phyloP scores from a whole-genome alignment of 2,797 vertebrate genomes.

The Arrhamphus sclerolepis region DNA sequence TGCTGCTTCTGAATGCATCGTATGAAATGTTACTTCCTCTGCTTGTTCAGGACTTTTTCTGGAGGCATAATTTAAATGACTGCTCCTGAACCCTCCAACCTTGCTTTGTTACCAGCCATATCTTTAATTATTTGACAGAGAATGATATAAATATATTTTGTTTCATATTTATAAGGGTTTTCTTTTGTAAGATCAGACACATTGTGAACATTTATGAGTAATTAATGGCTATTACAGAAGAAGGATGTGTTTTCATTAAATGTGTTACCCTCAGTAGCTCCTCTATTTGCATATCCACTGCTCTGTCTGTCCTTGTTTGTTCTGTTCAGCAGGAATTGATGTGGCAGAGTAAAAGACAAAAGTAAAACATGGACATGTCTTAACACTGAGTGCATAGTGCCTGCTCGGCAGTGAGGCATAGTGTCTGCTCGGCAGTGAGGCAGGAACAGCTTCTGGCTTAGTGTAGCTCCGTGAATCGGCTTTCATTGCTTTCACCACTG shows the following conservation, averaged over 20 bases:
- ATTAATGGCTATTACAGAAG: slow-evolving; percentile 33
- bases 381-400: slow-evolving; percentile 54
- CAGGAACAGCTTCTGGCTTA: slow-evolving; percentile 79
- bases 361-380: slow-evolving; percentile 38
- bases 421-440: slow-evolving; percentile 63
- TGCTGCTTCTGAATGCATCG: slow-evolving; percentile 61
- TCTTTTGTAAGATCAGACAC: slow-evolving; percentile 25
- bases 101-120: slow-evolving; percentile 13
- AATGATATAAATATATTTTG: background rate
- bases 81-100: slow-evolving; percentile 23
- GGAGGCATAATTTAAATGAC: slow-evolving; percentile 63
- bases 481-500: slow-evolving; percentile 78
- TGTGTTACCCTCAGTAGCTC: background rate
- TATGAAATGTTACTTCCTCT: slow-evolving; percentile 63
- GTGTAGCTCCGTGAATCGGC: slow-evolving; percentile 82
- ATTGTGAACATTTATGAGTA: slow-evolving; percentile 40
- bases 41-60: slow-evolving; percentile 67
- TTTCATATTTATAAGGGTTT: slow-evolving; percentile 12
- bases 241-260: slow-evolving; percentile 4
- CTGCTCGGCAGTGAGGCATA: slow-evolving; percentile 64
- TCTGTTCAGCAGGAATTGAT: slow-evolving; percentile 34
- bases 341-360: slow-evolving; percentile 52
- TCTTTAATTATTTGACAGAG: slow-evolving; percentile 5
- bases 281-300: slow-evolving; percentile 6
- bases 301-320: slow-evolving; percentile 11